Evolutionary conservation across 2,113 vertebrate species (phyloP).

Genomic region (Serilophus lunatus): DNA sequence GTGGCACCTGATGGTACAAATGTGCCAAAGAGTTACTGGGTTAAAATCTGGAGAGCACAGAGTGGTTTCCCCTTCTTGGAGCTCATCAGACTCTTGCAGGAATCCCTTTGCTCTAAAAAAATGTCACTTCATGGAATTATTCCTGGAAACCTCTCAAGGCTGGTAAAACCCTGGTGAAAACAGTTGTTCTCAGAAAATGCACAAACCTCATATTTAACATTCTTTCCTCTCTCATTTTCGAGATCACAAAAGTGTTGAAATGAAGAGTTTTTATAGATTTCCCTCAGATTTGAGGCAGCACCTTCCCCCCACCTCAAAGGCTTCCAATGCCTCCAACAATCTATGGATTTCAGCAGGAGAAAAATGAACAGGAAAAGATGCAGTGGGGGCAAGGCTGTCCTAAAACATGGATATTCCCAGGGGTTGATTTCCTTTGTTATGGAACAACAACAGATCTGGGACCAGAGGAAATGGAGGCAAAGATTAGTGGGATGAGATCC

Average conservation of each 20-base stretch:
- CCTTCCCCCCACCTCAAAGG: not conserved
- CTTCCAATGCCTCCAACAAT: not conserved
- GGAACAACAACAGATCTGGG: not conserved
- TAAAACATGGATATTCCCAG: not conserved
- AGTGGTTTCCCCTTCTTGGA: not conserved
- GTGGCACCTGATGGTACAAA: not conserved
- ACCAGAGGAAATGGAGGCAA: not conserved
- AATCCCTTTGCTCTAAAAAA: not conserved
- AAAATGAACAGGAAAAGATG: rapidly evolving
- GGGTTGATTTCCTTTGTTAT: rapidly evolving
- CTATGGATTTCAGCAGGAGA: not conserved
- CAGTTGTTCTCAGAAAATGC: not conserved
- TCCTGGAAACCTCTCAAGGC: not conserved
- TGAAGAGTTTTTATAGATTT: not conserved
- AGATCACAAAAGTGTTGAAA: not conserved
- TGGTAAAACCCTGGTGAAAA: not conserved
- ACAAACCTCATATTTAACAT: not conserved
- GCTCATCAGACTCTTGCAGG: not conserved
- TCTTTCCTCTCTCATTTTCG: not conserved
- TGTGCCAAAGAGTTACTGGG: not conserved
- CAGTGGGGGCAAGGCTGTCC: rapidly evolving
- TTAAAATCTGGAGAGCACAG: not conserved
- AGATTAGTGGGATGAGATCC: too few species aligned
- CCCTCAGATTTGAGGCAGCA: not conserved
- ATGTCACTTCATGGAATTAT: not conserved